Conservation (phyloP, 2,888 invertebrate species). For the Vannuccia rotundouncinata region DNA sequence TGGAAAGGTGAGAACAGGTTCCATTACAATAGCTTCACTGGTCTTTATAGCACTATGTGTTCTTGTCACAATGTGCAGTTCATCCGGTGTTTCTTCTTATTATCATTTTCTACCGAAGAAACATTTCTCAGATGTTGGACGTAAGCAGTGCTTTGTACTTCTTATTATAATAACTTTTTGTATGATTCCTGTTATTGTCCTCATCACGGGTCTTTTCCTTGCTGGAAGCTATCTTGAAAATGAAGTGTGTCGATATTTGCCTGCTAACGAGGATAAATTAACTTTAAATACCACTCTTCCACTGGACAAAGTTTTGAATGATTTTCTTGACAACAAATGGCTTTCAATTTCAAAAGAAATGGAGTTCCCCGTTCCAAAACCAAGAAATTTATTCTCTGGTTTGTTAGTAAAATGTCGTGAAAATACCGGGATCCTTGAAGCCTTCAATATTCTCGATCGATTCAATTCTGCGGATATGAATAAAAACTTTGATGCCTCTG, state of each 20-base stretch:
- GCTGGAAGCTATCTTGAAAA: neutral
- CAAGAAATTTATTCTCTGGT: neutral
- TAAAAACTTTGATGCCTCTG: neutral
- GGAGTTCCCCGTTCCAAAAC: conserved; percentile 2
- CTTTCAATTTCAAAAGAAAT: neutral
- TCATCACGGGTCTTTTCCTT: neutral
- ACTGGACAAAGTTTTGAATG: neutral
- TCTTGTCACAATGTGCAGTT: neutral
- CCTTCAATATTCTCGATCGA: neutral
- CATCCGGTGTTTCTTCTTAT: neutral
- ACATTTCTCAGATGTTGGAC: neutral
- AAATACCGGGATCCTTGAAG: neutral
- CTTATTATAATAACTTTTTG: neutral
- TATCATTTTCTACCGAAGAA: neutral
- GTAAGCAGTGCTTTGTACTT: neutral
- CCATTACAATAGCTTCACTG: neutral
- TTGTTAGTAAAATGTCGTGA: neutral
- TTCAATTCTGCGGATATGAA: neutral
- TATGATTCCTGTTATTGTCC: neutral
- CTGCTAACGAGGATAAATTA: neutral
- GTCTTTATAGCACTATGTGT: neutral
- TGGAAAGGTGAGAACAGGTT: neutral
- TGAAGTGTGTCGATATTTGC: conserved; percentile 6
- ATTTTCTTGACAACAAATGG: neutral
- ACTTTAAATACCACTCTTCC: neutral